Evolutionary conservation across 2,113 vertebrate species (phyloP).

Genomic region (Anarhynchus alexandrinus): DNA sequence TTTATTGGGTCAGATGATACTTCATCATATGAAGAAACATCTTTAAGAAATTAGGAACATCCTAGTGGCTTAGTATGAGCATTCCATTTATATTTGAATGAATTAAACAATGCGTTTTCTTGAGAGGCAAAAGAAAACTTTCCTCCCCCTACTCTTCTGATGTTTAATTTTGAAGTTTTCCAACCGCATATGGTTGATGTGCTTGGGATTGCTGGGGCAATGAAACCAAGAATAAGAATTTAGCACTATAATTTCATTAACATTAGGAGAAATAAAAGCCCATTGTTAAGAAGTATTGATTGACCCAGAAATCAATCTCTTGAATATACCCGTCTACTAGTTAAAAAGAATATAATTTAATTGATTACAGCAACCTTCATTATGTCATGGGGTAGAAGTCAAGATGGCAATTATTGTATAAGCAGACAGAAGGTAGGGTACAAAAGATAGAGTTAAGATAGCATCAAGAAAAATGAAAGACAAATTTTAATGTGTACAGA

Average conservation of each 20-base stretch:
- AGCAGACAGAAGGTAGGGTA: neutral
- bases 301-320: neutral
- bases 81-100: constrained; percentile 70
- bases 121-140: constrained; percentile 55
- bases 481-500: neutral
- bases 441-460: neutral
- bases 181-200: constrained; percentile 28
- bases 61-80: constrained; percentile 52
- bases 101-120: constrained; percentile 70
- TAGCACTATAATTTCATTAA: neutral
- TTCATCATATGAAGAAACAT: constrained; percentile 67
- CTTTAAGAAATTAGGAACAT: constrained; percentile 74
- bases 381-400: neutral
- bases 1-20: constrained; percentile 69
- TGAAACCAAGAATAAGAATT: constrained; percentile 25
- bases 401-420: neutral
- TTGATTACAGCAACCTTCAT: neutral
- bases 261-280: neutral
- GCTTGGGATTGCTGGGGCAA: neutral
- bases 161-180: constrained; percentile 65
- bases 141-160: constrained; percentile 49
- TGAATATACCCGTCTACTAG: neutral
- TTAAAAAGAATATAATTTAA: neutral
- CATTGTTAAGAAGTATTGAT: neutral
- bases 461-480: neutral